These are phyloP conservation scores for Choreutis nemorana DNA, from an alignment of 2,888 invertebrate species.

Conservation along the genomic window DNA sequence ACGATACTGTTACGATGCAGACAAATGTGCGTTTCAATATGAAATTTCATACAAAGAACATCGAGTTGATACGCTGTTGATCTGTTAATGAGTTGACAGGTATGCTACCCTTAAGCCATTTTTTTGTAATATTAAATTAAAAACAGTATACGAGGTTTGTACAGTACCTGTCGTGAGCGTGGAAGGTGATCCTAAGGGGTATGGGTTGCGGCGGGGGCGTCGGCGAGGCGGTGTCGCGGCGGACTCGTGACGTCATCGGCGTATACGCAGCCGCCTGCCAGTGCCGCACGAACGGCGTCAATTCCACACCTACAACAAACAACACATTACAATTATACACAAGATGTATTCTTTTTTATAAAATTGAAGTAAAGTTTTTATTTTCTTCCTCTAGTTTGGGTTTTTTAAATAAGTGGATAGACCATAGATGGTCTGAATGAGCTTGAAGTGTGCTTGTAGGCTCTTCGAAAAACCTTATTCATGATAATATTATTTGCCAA, in stretches of 20 bases:
- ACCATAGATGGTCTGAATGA: too few relatives aligned
- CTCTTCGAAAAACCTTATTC: too few relatives aligned
- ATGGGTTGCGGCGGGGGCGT: slow-evolving; percentile 34
- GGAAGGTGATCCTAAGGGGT: slow-evolving; percentile 67
- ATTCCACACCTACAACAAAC: slow-evolving; percentile 64
- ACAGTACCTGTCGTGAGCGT: slow-evolving; percentile 71
- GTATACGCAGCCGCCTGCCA: slow-evolving; percentile 84
- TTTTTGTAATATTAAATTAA: neutral
- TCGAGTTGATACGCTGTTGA: too few relatives aligned
- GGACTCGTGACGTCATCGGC: slow-evolving; percentile 73
- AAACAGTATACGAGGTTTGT: neutral
- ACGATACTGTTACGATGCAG: too few relatives aligned
- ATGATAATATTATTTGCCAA: neutral
- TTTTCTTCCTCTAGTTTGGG: too few relatives aligned
- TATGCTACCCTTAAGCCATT: neutral
- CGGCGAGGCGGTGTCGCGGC: slow-evolving; percentile 47
- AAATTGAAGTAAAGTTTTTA: neutral
- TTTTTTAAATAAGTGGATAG: too few relatives aligned
- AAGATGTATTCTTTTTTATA: neutral
- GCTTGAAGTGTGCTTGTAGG: too few relatives aligned
- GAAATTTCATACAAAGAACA: too few relatives aligned
- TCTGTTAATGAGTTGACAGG: too few relatives aligned
- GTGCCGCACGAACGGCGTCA: slow-evolving; percentile 81
- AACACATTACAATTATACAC: slow-evolving; percentile 2
- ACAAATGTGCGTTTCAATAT: too few relatives aligned